Evolutionary conservation across 23 tunicate species (phyloP), one percentile per base, ranked within the genome.

Genomic region (Ascidia mentula): DNA sequence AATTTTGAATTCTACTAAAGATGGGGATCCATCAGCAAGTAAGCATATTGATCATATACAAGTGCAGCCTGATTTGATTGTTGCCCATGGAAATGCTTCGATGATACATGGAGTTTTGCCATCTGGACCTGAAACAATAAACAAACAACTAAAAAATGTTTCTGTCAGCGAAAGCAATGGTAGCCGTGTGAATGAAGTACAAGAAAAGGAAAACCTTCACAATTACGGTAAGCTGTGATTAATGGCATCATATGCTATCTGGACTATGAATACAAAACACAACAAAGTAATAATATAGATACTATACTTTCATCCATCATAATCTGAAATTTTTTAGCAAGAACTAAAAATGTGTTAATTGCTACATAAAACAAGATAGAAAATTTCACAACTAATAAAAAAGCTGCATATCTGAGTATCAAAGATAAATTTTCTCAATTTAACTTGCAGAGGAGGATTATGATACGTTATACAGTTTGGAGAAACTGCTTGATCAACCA

Each of bases 401-500:
- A n/a, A n/a, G n/a, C n/a, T n/a, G n/a, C n/a, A n/a, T n/a, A n/a
- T n/a, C 53, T 42, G 12, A 15, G 53, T 42, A 9, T 42, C 12
- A 42, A 42, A 42, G 53, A 42, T 9, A 15, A 53, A 9, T 5
- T 28, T 28, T 53, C 2, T 5, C 65, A 53, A 3, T 53, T 53
- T 53, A 20, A 28, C 24, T 53, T 53, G 65, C 13, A 53, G 65
- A 53, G 65, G 24, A 53, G 24, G 65, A 53, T 28, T 53, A 53
- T 28, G 24, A 53, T 28, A 53, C 65, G 24, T 28, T 53, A 20
- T 53, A 20, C 22, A 53, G 22, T 74, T 36, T 74, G 78, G 40
- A 74, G 38, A 31, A 34, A 6, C 46, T 74, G 46, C 78, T 36
- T 7, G 28, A 74, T 46, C 34, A 74, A 36, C 12, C 78, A 45